Evolutionary conservation across 2,888 invertebrate genomes (phyloP), one percentile per base, ranked within the genome.

Genomic region (Acanthopleura granulata): DNA sequence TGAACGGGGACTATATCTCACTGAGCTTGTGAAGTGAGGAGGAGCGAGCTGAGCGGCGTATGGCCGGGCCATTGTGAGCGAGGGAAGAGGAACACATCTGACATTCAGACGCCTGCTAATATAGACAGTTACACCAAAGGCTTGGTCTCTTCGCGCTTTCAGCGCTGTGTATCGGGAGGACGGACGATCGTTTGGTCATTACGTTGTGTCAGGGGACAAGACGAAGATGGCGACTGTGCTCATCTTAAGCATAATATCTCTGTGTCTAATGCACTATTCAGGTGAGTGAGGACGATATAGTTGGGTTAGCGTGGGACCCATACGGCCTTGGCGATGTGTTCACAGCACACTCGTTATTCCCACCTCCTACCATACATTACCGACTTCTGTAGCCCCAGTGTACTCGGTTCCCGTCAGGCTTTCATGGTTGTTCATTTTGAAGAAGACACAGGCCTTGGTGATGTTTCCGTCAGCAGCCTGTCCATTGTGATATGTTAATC

Each of bases 201-300:
- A 57, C 57, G n/a, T 57, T 18, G 3, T 57, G 57, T 57, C n/a
- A 57, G 3, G 18, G n/a, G 18, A 57, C 3, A 12, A 18, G 57
- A n/a, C 3, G 22, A 57, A 57, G 57, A 57, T 57, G 57, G 57
- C 18, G 57, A 57, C 57, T 57, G 57, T 57, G 57, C 57, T 57
- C 12, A 57, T 57, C 22, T 57, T 57, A 57, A 57, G 57, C 57
- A 57, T 57, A 57, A 57, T 57, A 57, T 57, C 57, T 6, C 4
- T 22, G 57, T 57, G 57, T 57, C 22, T 57, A n/a, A 4, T 57
- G 18, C 6, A 57, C 6, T 22, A 57, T 18, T n/a, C 22, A 57
- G 57, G 57, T 57, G 12, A 57, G 57, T 57, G 12, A n/a, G n/a
- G 3, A n/a, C 22, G 57, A 6, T 22, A 57, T 3, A 1, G 57